Evolutionary conservation across 2,888 invertebrate genomes (phyloP).

Genomic region (Tenthredo notha): DNA sequence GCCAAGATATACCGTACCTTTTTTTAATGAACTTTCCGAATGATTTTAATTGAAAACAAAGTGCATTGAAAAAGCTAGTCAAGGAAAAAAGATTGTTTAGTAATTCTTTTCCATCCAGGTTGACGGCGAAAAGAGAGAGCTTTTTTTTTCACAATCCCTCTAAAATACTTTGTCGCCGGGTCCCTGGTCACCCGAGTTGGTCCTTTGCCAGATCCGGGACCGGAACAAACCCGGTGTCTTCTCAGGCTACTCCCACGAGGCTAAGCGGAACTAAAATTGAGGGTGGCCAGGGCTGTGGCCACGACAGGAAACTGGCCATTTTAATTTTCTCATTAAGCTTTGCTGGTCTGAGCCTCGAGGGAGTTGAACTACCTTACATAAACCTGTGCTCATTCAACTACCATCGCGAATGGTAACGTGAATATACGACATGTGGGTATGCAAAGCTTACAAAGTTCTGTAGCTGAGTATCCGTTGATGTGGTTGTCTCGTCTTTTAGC

Average conservation of each 20-base stretch:
- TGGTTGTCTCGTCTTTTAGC: constrained; percentile 16
- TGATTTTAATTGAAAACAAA: not conserved
- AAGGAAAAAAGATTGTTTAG: constrained; percentile 49
- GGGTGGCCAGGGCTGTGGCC: constrained; percentile 38
- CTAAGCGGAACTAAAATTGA: constrained; percentile 43
- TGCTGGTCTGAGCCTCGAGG: constrained; percentile 49
- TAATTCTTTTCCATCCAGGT: constrained; percentile 43
- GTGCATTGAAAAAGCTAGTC: not conserved
- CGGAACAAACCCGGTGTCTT: constrained; percentile 55
- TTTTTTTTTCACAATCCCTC: constrained; percentile 70
- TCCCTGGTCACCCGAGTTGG: constrained; percentile 62
- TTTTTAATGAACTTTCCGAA: not conserved
- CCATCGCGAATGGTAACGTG: constrained; percentile 15
- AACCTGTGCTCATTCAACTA: constrained; percentile 22
- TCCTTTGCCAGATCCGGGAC: constrained; percentile 63
- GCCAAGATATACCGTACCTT: not conserved
- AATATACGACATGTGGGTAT: not conserved
- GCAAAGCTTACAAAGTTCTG: not conserved
- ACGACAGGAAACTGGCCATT: constrained; percentile 55
- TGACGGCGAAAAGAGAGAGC: constrained; percentile 48
- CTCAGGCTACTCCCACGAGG: constrained; percentile 55
- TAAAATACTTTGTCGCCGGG: constrained; percentile 68
- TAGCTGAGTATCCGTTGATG: not conserved
- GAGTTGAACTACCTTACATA: constrained; percentile 17
- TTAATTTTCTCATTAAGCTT: constrained; percentile 64